Conservation (phyloP, 2,888 invertebrate genomes). For the Gastrophysa polygoni region DNA sequence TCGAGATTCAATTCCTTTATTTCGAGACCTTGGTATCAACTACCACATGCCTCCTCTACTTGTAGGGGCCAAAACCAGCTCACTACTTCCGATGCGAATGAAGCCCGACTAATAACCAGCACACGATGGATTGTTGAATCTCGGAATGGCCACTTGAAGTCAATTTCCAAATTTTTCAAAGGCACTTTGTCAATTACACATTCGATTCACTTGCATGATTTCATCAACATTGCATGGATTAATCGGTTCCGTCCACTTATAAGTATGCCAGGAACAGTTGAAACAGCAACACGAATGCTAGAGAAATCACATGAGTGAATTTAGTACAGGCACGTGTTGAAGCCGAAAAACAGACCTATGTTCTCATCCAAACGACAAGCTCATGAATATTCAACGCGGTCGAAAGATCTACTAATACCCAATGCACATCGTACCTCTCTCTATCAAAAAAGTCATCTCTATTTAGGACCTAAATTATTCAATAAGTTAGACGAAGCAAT, state of each 20-base stretch:
- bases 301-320: slow-evolving; percentile 3
- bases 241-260: slow-evolving; percentile 1
- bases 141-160: neutral
- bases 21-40: slow-evolving; percentile 6
- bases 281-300: slow-evolving; percentile 5
- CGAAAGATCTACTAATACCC: no score
- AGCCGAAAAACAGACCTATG: neutral
- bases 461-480: no score
- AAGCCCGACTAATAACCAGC: slow-evolving; percentile 5
- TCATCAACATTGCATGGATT: slow-evolving; percentile 4
- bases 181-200: neutral
- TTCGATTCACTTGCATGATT: neutral
- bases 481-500: no score
- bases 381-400: neutral
- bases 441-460: no score
- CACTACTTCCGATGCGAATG: slow-evolving; percentile 9
- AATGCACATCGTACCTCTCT: no score
- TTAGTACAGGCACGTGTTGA: slow-evolving; percentile 9
- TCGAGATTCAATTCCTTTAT: slow-evolving; percentile 1
- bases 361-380: neutral
- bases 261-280: slow-evolving; percentile 9
- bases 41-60: slow-evolving; percentile 1
- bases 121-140: neutral
- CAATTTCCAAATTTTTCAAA: neutral
- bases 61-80: slow-evolving; percentile 3